phyloP scores from a whole-genome alignment of 2,888 invertebrate genomes.

The Mongoloraphidia duomilia region DNA sequence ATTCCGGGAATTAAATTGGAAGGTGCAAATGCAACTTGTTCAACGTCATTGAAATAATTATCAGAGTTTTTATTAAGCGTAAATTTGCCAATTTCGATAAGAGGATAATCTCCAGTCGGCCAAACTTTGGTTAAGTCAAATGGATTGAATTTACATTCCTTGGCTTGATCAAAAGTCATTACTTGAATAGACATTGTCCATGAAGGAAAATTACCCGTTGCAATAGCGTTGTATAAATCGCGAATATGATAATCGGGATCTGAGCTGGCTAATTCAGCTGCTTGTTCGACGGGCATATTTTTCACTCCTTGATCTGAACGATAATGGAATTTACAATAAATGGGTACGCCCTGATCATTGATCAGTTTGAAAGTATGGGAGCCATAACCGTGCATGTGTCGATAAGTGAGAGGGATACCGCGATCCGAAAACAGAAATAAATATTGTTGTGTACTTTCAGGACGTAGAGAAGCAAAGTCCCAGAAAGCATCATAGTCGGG shows the following conservation, averaged over 20 bases:
- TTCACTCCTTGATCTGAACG: conserved; percentile 87
- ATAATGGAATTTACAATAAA: conserved; percentile 88
- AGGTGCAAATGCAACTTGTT: conserved; percentile 85
- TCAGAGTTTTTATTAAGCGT: conserved; percentile 77
- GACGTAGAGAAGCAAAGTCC: conserved; percentile 83
- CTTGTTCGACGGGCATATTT: conserved; percentile 55
- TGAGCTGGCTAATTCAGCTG: conserved; percentile 50
- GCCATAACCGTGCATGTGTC: conserved; percentile 92
- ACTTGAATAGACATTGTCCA: conserved; percentile 78
- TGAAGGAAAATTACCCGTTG: conserved; percentile 51
- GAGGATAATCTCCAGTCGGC: conserved; percentile 75
- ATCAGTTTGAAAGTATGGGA: conserved; percentile 87
- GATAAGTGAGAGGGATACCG: conserved; percentile 84
- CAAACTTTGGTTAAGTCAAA: conserved; percentile 91
- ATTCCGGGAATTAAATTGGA: conserved; percentile 85
- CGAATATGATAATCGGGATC: conserved; percentile 84
- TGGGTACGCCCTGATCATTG: conserved; percentile 50
- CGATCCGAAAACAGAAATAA: conserved; percentile 80
- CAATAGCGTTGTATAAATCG: conserved; percentile 83
- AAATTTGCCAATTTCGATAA: conserved; percentile 77
- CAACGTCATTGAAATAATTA: conserved; percentile 89
- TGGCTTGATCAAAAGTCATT: conserved; percentile 81
- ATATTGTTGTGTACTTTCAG: conserved; percentile 75
- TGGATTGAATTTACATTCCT: conserved; percentile 68
- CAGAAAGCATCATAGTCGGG: conserved; percentile 85